Percentiles rank a stretch among this genome's conserved stretches.
Conservation (phyloP, 1,140 invertebrate genomes). For the Brachionus plicatilis region DNA sequence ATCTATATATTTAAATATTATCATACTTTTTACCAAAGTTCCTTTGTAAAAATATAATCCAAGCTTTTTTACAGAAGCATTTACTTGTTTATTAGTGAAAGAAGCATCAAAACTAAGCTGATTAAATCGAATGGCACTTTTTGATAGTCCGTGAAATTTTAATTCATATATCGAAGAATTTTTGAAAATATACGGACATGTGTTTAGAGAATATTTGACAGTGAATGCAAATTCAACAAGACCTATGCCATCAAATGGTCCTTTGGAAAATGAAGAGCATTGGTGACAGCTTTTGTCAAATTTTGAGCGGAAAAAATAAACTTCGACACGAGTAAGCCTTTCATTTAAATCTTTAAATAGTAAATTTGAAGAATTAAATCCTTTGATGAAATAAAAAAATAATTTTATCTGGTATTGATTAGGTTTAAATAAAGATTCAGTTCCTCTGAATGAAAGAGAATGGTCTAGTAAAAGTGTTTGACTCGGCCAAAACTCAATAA, state of each 20-base stretch:
- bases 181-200: background rate
- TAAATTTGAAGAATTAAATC: background rate
- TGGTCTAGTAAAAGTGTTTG: background rate
- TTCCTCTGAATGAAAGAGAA: background rate
- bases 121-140: background rate
- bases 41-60: background rate
- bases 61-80: background rate
- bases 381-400: background rate
- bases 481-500: background rate
- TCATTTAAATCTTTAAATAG: background rate
- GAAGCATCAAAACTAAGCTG: background rate
- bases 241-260: background rate
- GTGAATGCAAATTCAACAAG: background rate
- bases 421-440: background rate
- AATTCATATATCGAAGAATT: background rate
- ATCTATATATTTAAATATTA: background rate
- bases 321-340: background rate
- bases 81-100: background rate
- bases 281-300: background rate
- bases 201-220: background rate
- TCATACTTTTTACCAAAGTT: background rate
- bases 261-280: background rate
- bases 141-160: background rate
- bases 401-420: background rate
- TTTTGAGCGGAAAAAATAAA: background rate